Evolutionary conservation across 30 jellyfish, hydroid and myxozoan genomes (phyloP).

Genomic region (Catostylus mosaicus): DNA sequence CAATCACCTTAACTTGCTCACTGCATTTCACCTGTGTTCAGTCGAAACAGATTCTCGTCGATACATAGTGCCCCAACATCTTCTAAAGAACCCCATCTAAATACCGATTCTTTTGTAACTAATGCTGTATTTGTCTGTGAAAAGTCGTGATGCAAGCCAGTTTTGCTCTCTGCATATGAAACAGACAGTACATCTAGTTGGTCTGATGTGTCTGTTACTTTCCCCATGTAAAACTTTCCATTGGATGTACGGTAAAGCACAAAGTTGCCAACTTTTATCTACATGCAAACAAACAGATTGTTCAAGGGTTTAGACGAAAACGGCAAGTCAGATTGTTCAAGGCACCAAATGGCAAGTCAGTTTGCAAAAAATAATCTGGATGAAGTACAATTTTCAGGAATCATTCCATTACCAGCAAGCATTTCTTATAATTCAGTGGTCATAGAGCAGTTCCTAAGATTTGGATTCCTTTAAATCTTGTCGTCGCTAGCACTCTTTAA

Average conservation of each 20-base stretch:
- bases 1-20: not conserved
- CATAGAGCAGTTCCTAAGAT: too few species aligned
- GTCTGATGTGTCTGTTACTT: not conserved
- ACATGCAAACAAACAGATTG: too few species aligned
- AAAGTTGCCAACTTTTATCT: constrained; percentile 7
- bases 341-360: too few species aligned
- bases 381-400: too few species aligned
- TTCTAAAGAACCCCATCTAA: not conserved
- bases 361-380: too few species aligned
- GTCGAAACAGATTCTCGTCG: not conserved
- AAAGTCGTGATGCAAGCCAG: not conserved
- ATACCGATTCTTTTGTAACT: not conserved
- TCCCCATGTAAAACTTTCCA: constrained; percentile 12
- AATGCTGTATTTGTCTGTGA: not conserved
- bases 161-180: not conserved
- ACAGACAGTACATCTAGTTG: not conserved
- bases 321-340: too few species aligned
- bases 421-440: too few species aligned
- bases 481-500: too few species aligned
- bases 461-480: too few species aligned
- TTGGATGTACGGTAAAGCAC: constrained; percentile 6
- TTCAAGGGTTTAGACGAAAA: too few species aligned
- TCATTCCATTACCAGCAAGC: too few species aligned
- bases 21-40: not conserved
- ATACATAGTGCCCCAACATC: constrained; percentile 8